Percentiles rank a stretch among this genome's conserved stretches.
These are phyloP conservation scores for Loriculus beryllinus DNA, from an alignment of 2,797 vertebrate species.

Conservation along the genomic window DNA sequence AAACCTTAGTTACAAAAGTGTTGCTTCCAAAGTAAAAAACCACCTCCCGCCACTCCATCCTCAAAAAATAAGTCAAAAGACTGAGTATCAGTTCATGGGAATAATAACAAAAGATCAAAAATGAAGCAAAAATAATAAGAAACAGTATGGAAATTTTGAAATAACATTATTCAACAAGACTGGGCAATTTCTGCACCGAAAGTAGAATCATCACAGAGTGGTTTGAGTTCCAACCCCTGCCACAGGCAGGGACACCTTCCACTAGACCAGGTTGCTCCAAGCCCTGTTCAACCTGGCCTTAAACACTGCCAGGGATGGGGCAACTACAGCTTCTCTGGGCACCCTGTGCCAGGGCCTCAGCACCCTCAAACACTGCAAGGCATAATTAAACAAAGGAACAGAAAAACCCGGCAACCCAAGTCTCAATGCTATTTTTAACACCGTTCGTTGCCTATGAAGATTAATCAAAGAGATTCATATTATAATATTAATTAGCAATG, in stretches of 20 bases:
- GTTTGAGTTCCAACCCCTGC: not conserved
- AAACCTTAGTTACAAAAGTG: not conserved
- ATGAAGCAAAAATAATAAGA: not conserved
- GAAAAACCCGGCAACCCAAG: not conserved
- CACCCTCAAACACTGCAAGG: not conserved
- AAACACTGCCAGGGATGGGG: not conserved
- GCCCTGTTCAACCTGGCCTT: not conserved
- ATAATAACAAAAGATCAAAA: not conserved
- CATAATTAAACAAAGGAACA: not conserved
- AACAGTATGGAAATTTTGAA: not conserved
- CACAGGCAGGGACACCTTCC: not conserved
- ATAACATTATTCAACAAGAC: not conserved
- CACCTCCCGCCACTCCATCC: not conserved
- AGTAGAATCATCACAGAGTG: not conserved
- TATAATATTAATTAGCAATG: not conserved
- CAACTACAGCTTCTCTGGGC: not conserved
- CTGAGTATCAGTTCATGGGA: not conserved
- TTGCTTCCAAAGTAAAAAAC: not conserved
- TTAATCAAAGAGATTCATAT: not conserved
- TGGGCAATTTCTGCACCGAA: not conserved
- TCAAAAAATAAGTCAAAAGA: not conserved
- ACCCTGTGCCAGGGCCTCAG: not conserved
- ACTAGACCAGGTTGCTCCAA: not conserved
- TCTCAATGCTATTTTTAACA: not conserved
- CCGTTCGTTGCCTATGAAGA: not conserved